Evolutionary conservation across 1,140 invertebrate genomes (phyloP).

Genomic region (Thalassaphorura encarpata): DNA sequence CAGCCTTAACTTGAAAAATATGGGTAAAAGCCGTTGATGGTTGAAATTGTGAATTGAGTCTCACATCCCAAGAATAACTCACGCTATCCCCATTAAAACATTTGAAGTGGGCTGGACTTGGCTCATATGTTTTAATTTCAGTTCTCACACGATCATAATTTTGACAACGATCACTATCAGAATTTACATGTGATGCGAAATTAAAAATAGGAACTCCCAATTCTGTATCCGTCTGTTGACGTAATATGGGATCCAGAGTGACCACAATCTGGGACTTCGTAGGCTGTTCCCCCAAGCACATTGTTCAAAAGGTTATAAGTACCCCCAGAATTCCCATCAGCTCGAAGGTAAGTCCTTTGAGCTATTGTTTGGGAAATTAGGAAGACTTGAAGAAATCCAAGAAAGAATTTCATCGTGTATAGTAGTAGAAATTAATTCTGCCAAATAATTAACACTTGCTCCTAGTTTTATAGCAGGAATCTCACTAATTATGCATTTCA

Average conservation of each 20-base stretch:
- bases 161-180: slow-evolving; percentile 21
- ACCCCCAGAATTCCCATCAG: slow-evolving; percentile 12
- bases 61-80: slow-evolving; percentile 23
- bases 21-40: slow-evolving; percentile 20
- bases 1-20: slow-evolving; percentile 25
- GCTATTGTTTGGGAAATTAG: neutral
- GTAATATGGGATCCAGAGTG: slow-evolving; percentile 19
- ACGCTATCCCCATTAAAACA: slow-evolving; percentile 15
- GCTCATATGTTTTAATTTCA: slow-evolving; percentile 25
- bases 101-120: neutral
- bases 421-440: too few species aligned
- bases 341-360: slow-evolving; percentile 4
- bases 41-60: slow-evolving; percentile 18
- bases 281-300: slow-evolving; percentile 13
- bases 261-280: slow-evolving; percentile 26
- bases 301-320: slow-evolving; percentile 19
- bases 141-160: slow-evolving; percentile 20
- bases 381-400: too few species aligned
- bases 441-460: too few species aligned
- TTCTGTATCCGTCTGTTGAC: slow-evolving; percentile 1
- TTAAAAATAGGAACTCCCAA: slow-evolving; percentile 11
- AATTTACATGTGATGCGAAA: slow-evolving; percentile 16
- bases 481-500: too few species aligned
- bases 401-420: too few species aligned
- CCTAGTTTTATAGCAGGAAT: too few species aligned